These are phyloP conservation scores for Trissolcus basalis DNA, from an alignment of 1,140 invertebrate species.

Conservation along the genomic window DNA sequence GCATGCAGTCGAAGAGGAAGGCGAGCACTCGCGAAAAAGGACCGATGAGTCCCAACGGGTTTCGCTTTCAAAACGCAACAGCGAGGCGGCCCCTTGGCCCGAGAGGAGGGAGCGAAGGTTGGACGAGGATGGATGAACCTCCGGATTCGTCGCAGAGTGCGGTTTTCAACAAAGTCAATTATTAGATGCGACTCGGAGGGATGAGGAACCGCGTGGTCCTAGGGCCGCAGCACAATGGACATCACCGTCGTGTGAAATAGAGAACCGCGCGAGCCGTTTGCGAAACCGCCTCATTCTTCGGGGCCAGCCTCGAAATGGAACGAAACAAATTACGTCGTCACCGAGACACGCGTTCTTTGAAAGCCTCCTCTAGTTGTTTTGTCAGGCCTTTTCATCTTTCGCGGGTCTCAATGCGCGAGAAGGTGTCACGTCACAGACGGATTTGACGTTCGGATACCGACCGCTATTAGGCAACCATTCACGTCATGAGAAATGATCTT, in stretches of 20 bases:
- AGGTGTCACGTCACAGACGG: constrained; percentile 14
- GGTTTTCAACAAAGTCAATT: constrained; percentile 76
- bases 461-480: constrained; percentile 20
- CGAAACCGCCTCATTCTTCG: not conserved
- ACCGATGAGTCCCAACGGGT: constrained; percentile 45
- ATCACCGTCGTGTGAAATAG: constrained; percentile 46
- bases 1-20: constrained; percentile 44
- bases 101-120: constrained; percentile 26
- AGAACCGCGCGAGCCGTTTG: constrained; percentile 21
- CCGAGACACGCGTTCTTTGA: constrained; percentile 17
- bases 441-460: constrained; percentile 13
- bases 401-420: constrained; percentile 9
- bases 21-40: constrained; percentile 61
- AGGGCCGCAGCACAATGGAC: constrained; percentile 59
- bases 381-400: constrained; percentile 2
- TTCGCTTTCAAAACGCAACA: constrained; percentile 32
- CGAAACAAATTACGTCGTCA: constrained; percentile 52
- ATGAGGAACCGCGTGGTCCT: constrained; percentile 46
- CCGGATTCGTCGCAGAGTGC: constrained; percentile 75
- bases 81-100: constrained; percentile 33
- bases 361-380: constrained; percentile 17
- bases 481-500: constrained; percentile 7
- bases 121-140: constrained; percentile 57
- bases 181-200: constrained; percentile 70
- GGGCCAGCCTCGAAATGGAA: constrained; percentile 28